Evolutionary conservation across 2,113 vertebrate genomes (phyloP).

Genomic region (Heliornis fulica): DNA sequence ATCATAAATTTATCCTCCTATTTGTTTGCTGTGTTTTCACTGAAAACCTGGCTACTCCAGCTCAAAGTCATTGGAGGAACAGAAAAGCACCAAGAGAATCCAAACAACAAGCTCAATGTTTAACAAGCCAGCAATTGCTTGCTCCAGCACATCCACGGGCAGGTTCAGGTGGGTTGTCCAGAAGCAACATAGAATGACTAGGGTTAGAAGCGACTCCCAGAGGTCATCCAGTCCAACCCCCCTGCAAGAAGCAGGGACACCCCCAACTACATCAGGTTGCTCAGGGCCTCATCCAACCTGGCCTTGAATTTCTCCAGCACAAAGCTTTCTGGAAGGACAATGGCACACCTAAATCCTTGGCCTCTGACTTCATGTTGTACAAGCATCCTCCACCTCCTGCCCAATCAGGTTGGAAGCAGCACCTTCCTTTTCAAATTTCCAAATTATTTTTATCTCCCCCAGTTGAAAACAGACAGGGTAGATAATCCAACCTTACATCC

Average conservation of each 20-base stretch:
- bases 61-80: neutral
- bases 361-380: neutral
- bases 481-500: neutral
- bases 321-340: neutral
- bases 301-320: too few relatives aligned
- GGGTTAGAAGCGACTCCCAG: too few relatives aligned
- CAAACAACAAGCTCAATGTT: neutral
- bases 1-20: neutral
- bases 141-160: fast-evolving
- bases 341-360: neutral
- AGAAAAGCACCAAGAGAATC: neutral
- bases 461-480: neutral
- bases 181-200: too few relatives aligned
- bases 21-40: neutral
- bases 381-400: neutral
- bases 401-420: neutral
- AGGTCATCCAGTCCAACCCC: too few relatives aligned
- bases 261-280: too few relatives aligned
- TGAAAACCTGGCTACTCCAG: neutral
- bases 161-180: neutral
- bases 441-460: neutral
- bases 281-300: too few relatives aligned
- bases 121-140: neutral
- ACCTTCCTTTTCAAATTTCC: neutral
- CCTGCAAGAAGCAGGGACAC: too few relatives aligned